These are phyloP conservation scores for Ennomos quercinarius DNA, from an alignment of 2,888 invertebrate species.

Conservation along the genomic window DNA sequence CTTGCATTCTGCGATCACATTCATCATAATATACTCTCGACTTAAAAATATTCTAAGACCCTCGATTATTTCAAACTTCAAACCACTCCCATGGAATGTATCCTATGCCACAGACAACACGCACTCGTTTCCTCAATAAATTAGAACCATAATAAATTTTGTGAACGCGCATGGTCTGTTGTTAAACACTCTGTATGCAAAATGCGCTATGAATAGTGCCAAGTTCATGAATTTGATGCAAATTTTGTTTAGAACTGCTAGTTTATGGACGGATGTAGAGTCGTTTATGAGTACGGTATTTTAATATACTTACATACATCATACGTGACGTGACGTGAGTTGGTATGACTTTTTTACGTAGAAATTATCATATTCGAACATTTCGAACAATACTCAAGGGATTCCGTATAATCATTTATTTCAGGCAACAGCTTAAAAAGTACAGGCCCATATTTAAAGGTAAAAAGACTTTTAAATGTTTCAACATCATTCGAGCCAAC, in stretches of 20 bases:
- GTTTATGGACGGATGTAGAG: conserved; percentile 16
- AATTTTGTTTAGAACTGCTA: conserved; percentile 19
- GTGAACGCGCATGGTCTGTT: conserved; percentile 24
- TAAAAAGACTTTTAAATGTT: no score
- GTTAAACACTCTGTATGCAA: conserved; percentile 35
- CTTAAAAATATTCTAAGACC: no score
- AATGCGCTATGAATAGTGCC: conserved; percentile 25
- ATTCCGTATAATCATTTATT: no score
- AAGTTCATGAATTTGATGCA: conserved; percentile 36
- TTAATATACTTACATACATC: conserved; percentile 28
- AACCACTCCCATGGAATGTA: background rate
- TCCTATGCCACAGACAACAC: conserved; percentile 12
- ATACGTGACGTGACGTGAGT: conserved; percentile 12
- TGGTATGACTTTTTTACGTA: background rate
- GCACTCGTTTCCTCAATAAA: conserved; percentile 40
- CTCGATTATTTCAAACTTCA: conserved; percentile 12
- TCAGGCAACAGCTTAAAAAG: no score
- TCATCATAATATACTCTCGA: no score
- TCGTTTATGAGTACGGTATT: conserved; percentile 20
- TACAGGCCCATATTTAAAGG: no score
- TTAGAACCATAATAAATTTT: conserved; percentile 39
- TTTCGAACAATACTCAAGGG: no score
- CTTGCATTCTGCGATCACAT: no score
- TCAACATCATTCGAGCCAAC: no score
- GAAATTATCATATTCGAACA: no score